These are phyloP conservation scores for Epizoanthus illoricatus DNA, from an alignment of 92 coral and sea anemone species.

Conservation along the genomic window DNA sequence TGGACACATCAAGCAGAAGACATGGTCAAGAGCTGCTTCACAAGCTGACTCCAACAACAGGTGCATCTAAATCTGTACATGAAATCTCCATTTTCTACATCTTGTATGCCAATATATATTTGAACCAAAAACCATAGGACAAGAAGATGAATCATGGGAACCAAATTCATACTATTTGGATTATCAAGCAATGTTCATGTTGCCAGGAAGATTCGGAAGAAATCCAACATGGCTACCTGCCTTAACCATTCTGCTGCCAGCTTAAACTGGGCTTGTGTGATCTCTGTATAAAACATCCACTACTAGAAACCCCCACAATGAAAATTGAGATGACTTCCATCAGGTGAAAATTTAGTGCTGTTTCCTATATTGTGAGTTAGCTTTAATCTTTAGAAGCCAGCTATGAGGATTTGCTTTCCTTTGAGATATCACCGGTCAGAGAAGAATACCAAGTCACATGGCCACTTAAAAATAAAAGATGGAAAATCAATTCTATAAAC, in stretches of 20 bases:
- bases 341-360: conserved; percentile 6
- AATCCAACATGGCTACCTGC: conserved; percentile 56
- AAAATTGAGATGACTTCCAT: conserved; percentile 57
- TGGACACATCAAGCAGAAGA: not conserved
- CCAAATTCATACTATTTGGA: not conserved
- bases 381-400: not conserved
- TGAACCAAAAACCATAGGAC: not conserved
- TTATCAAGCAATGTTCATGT: not conserved
- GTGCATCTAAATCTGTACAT: not conserved
- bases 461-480: conserved; percentile 50
- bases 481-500: conserved; percentile 39
- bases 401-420: not conserved
- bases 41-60: not conserved
- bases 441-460: conserved; percentile 65
- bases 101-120: not conserved
- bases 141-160: not conserved
- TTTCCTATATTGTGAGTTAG: not conserved
- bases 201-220: not conserved
- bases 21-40: not conserved
- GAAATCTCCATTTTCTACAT: conserved; percentile 28
- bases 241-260: conserved; percentile 79
- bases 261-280: conserved; percentile 34
- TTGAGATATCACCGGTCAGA: conserved; percentile 10
- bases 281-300: conserved; percentile 54
- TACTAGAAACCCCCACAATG: conserved; percentile 37